A percentile compares a stretch with the other conserved stretches of the same genome.
These are phyloP conservation scores for Thunnus albacares DNA, from an alignment of 2,797 vertebrate species.

Conservation along the genomic window DNA sequence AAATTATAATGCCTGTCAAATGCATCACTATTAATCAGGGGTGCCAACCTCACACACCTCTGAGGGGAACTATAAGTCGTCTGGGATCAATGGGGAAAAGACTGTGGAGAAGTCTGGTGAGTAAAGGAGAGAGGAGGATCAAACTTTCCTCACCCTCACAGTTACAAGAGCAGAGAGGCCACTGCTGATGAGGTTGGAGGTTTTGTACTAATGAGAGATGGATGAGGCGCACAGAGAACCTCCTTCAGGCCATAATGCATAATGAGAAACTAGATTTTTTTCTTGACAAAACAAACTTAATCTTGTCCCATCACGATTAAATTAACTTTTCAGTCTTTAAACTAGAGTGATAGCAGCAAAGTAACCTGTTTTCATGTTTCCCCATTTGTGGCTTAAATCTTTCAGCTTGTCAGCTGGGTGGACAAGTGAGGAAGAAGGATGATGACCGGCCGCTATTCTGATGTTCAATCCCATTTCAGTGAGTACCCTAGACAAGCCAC, in stretches of 20 bases:
- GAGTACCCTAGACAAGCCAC: conserved; percentile 84
- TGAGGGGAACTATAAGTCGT: conserved; percentile 51
- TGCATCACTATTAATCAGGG: conserved; percentile 93
- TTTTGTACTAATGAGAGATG: conserved; percentile 66
- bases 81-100: conserved; percentile 50
- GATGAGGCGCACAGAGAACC: conserved; percentile 55
- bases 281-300: conserved; percentile 3
- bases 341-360: conserved; percentile 50
- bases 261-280: conserved; percentile 23
- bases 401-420: conserved; percentile 76
- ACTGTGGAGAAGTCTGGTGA: conserved; percentile 26
- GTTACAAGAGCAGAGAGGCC: conserved; percentile 49
- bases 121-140: conserved; percentile 13
- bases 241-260: conserved; percentile 18
- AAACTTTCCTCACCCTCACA: conserved; percentile 48
- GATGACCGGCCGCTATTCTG: conserved; percentile 79
- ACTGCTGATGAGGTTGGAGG: conserved; percentile 67
- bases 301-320: conserved; percentile 38
- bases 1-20: conserved; percentile 98
- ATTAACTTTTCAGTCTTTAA: conserved; percentile 47
- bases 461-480: conserved; percentile 86
- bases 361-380: conserved; percentile 69
- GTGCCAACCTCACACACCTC: conserved; percentile 68
- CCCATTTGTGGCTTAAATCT: conserved; percentile 79
- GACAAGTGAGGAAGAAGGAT: conserved; percentile 85